phyloP scores from a whole-genome alignment of 2,888 invertebrate species.

The Rotaria sp. region DNA sequence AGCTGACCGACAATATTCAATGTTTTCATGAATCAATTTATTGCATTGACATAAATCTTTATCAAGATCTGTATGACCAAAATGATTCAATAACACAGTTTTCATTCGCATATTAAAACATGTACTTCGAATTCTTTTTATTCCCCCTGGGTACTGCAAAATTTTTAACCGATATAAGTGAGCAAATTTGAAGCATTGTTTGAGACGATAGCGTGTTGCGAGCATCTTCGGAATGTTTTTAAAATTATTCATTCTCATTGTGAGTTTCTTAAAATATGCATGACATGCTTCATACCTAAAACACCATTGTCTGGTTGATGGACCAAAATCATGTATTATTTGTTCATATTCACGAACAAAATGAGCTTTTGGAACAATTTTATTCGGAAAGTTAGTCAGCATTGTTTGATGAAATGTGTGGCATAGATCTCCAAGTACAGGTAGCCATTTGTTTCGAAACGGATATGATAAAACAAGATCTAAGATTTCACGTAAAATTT shows the following conservation, averaged over 20 bases:
- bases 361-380: not conserved
- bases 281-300: not conserved
- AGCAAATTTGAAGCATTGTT: not conserved
- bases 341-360: not conserved
- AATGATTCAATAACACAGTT: not conserved
- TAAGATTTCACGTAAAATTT: not conserved
- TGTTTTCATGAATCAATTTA: not conserved
- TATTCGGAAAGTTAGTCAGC: not conserved
- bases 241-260: not conserved
- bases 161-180: not conserved
- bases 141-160: not conserved
- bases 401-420: not conserved
- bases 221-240: not conserved
- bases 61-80: not conserved
- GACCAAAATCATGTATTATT: not conserved
- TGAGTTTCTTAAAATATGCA: not conserved
- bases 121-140: not conserved
- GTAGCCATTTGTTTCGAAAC: not conserved
- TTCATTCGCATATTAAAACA: not conserved
- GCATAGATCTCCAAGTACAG: not conserved
- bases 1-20: not conserved
- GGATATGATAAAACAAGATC: not conserved
- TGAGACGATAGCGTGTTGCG: not conserved
- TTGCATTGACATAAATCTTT: not conserved
- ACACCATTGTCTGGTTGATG: not conserved